Percentiles rank a stretch among this genome's conserved stretches.
Conservation (phyloP, 2,113 vertebrate genomes). For the Diphyllodes magnificus region DNA sequence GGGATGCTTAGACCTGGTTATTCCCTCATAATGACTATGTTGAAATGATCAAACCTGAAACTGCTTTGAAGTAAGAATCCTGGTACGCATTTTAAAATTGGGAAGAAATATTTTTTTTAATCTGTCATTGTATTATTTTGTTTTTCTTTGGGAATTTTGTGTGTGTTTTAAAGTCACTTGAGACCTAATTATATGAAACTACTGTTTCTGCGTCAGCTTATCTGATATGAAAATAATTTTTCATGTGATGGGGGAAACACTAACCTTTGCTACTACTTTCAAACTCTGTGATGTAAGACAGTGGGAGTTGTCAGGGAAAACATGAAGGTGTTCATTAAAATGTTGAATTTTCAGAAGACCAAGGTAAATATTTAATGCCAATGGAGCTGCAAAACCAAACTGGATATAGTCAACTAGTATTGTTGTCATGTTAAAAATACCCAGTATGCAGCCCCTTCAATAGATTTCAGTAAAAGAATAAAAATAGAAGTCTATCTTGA, state of each 20-base stretch:
- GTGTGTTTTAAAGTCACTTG: background rate
- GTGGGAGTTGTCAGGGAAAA: background rate
- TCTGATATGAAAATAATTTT: background rate
- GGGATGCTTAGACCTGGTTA: background rate
- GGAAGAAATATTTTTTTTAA: background rate
- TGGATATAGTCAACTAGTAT: background rate
- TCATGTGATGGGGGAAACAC: background rate
- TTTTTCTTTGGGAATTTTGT: background rate
- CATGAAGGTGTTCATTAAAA: conserved; percentile 26
- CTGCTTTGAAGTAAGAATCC: background rate
- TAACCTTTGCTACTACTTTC: background rate
- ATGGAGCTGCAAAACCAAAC: background rate
- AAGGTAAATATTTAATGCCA: conserved; percentile 33
- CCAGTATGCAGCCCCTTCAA: background rate
- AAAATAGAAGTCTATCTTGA: background rate
- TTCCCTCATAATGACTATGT: background rate
- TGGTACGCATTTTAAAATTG: background rate
- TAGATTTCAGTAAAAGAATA: background rate
- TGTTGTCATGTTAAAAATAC: background rate
- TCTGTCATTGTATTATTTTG: background rate
- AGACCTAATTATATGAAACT: conserved; percentile 1
- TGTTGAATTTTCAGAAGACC: background rate
- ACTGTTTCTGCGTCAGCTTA: background rate
- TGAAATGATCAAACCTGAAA: background rate
- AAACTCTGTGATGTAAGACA: background rate